Percentiles rank a stretch among this genome's conserved stretches.
Evolutionary conservation across 2,113 vertebrate species (phyloP).

Genomic region (Chiloscyllium plagiosum): DNA sequence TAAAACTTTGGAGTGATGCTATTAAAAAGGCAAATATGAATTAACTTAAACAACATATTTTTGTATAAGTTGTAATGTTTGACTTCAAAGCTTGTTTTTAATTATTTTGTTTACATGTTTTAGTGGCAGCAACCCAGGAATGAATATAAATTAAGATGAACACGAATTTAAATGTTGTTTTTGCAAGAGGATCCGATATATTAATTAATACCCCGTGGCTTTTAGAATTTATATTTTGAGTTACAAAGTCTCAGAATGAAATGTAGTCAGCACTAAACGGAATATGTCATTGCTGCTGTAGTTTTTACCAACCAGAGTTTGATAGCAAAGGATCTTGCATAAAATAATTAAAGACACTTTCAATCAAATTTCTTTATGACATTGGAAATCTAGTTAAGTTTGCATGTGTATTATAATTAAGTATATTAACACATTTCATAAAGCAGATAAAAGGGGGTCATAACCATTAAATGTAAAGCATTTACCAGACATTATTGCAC

Average conservation of each 20-base stretch:
- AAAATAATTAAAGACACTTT: not conserved
- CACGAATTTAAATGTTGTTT: not conserved
- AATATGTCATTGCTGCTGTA: not conserved
- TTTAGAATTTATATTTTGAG: not conserved
- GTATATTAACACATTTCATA: not conserved
- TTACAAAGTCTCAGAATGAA: not conserved
- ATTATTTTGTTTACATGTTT: not conserved
- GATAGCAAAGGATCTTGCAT: not conserved
- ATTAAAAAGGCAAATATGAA: not conserved
- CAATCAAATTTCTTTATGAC: not conserved
- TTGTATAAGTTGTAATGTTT: not conserved
- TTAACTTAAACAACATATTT: not conserved
- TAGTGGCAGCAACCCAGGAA: not conserved
- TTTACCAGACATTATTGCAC: not conserved
- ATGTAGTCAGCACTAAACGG: not conserved
- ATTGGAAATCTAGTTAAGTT: too few species aligned
- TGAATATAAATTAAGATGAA: not conserved
- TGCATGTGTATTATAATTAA: not conserved
- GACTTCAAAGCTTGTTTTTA: not conserved
- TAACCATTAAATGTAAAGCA: not conserved
- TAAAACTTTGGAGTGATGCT: not conserved
- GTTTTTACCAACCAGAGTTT: not conserved
- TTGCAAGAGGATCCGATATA: not conserved
- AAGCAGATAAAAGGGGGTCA: not conserved
- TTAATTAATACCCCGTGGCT: not conserved